Percentiles rank a stretch among this genome's conserved stretches.
phyloP scores from a whole-genome alignment of 2,888 invertebrate genomes.

The Agrilus cyanescens region DNA sequence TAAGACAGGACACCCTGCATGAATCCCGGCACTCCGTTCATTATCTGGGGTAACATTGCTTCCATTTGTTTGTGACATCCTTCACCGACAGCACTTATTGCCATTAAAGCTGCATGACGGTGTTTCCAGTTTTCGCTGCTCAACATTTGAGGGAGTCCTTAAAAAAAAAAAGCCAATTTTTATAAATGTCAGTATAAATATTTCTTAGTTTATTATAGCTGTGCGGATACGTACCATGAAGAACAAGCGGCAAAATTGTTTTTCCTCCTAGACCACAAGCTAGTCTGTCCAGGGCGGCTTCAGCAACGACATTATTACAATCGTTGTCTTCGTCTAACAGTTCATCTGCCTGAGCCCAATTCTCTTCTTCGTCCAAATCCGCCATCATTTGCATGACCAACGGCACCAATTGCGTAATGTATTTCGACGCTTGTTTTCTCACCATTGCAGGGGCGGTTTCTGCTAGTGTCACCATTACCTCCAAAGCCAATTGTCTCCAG shows the following conservation, averaged over 20 bases:
- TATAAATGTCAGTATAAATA: too few relatives aligned
- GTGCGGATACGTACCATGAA: slow-evolving; percentile 47
- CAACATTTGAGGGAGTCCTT: slow-evolving; percentile 75
- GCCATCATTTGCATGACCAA: slow-evolving; percentile 89
- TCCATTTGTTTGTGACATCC: slow-evolving; percentile 99
- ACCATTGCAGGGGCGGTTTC: slow-evolving; percentile 97
- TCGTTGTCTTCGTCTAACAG: slow-evolving; percentile 88
- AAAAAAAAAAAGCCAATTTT: slow-evolving; percentile 79
- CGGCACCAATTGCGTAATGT: slow-evolving; percentile 69
- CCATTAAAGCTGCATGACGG: slow-evolving; percentile 97
- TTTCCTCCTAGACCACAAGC: slow-evolving; percentile 79
- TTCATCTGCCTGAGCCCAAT: slow-evolving; percentile 80
- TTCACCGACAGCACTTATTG: slow-evolving; percentile 95
- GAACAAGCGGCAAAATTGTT: slow-evolving; percentile 81
- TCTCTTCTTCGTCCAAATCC: slow-evolving; percentile 82
- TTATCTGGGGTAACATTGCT: slow-evolving; percentile 80
- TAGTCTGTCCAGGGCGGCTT: slow-evolving; percentile 90
- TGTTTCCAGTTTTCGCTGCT: slow-evolving; percentile 72
- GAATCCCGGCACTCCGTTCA: slow-evolving; percentile 61
- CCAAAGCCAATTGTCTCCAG: slow-evolving; percentile 83
- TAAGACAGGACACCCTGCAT: slow-evolving; percentile 31
- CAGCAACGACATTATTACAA: slow-evolving; percentile 90
- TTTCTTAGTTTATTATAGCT: too few relatives aligned
- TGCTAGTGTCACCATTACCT: slow-evolving; percentile 70
- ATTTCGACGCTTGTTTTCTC: slow-evolving; percentile 78